Conservation (phyloP, 2,113 vertebrate species). For the Trichechus manatus region DNA sequence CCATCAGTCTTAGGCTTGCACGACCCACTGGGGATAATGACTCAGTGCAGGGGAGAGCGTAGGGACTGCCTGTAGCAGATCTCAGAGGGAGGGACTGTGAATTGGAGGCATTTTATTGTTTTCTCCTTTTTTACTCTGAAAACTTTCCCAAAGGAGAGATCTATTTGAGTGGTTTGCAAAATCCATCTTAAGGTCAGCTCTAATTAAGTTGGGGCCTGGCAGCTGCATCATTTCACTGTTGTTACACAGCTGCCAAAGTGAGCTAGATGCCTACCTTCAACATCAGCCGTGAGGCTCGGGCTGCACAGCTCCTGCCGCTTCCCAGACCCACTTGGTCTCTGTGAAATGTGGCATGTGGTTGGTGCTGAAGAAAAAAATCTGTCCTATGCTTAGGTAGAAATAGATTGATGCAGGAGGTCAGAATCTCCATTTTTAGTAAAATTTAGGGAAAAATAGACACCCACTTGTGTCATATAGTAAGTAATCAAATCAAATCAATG, state of each 20-base stretch:
- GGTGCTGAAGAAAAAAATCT: slow-evolving; percentile 15
- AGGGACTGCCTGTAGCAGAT: background rate
- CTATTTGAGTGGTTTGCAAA: slow-evolving; percentile 77
- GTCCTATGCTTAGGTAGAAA: background rate
- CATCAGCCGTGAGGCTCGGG: background rate
- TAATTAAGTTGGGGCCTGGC: slow-evolving; percentile 74
- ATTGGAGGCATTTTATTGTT: slow-evolving; percentile 73
- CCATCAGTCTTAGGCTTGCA: background rate
- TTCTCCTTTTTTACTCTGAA: slow-evolving; percentile 66
- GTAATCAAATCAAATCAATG: background rate
- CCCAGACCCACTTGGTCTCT: background rate
- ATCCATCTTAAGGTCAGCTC: slow-evolving; percentile 81
- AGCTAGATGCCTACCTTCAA: background rate
- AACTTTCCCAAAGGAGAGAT: slow-evolving; percentile 73
- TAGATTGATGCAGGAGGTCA: background rate
- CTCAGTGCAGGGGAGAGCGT: background rate
- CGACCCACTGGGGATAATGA: slow-evolving; percentile 59
- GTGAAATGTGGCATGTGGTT: background rate
- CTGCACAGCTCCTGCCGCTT: background rate
- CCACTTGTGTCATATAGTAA: background rate
- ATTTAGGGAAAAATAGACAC: background rate
- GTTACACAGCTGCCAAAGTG: slow-evolving; percentile 50
- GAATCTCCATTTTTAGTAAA: background rate
- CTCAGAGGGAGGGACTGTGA: slow-evolving; percentile 51
- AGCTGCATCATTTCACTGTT: background rate